phyloP scores from a whole-genome alignment of 2,888 invertebrate genomes.

The Eueremaeus valkanovi region DNA sequence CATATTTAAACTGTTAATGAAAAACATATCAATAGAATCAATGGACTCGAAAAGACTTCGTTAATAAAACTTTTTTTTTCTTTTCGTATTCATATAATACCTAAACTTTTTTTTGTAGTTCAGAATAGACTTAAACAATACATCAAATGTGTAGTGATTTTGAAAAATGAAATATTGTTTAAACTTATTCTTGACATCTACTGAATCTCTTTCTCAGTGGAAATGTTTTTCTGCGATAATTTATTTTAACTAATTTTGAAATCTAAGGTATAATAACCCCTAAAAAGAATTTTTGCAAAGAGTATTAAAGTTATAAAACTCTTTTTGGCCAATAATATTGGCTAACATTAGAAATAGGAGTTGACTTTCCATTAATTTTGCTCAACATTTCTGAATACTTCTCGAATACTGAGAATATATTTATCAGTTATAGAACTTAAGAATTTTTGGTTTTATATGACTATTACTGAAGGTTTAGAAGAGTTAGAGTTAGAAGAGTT shows the following conservation, averaged over 20 bases:
- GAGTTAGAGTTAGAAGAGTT: too few relatives aligned
- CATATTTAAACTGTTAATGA: too few relatives aligned
- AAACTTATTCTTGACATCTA: conserved; percentile 15
- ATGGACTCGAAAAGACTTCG: too few relatives aligned
- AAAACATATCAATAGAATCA: too few relatives aligned
- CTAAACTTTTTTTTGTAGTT: too few relatives aligned
- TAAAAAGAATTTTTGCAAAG: neutral
- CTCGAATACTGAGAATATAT: conserved; percentile 12
- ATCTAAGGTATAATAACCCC: conserved; percentile 34
- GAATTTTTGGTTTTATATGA: too few relatives aligned
- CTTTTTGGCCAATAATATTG: conserved; percentile 31
- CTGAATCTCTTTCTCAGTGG: conserved; percentile 21
- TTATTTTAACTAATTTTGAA: conserved; percentile 30
- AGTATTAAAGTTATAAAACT: neutral
- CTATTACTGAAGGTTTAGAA: too few relatives aligned
- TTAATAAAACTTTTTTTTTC: too few relatives aligned
- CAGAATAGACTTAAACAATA: neutral
- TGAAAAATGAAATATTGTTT: conserved; percentile 30
- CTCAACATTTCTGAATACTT: conserved; percentile 10
- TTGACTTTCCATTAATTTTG: conserved; percentile 29
- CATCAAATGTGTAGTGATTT: conserved; percentile 25
- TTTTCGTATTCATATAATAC: too few relatives aligned
- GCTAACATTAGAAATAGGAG: conserved; percentile 12
- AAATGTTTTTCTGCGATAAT: conserved; percentile 25
- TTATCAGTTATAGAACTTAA: conserved; percentile 6